Evolutionary conservation across 2,113 vertebrate species (phyloP).

Genomic region (Pollimyrus isidori): DNA sequence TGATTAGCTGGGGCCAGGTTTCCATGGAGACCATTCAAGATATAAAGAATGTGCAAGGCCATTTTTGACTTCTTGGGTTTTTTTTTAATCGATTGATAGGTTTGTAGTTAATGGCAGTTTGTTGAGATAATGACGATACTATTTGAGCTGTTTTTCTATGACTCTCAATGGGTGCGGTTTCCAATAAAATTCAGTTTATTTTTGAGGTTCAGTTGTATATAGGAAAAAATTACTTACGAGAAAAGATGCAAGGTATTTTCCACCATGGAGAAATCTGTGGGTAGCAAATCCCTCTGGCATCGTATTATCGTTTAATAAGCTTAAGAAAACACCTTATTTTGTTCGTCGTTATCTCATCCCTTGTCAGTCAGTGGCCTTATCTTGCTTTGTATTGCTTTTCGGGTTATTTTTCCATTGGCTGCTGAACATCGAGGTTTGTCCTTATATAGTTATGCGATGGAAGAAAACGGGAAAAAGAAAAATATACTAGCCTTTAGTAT

Average conservation of each 20-base stretch:
- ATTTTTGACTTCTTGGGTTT: neutral
- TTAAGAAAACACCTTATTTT: neutral
- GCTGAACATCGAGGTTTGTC: neutral
- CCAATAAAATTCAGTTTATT: neutral
- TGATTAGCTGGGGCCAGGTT: constrained; percentile 30
- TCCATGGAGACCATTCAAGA: constrained; percentile 31
- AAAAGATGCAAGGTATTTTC: neutral
- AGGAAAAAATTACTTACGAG: neutral
- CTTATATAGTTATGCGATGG: neutral
- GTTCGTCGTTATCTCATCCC: neutral
- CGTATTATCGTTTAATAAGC: neutral
- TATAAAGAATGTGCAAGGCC: neutral
- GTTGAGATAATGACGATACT: neutral
- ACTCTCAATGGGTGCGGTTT: neutral
- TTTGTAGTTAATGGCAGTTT: neutral
- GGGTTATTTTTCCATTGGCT: neutral
- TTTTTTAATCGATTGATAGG: constrained; percentile 1
- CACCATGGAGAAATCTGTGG: neutral
- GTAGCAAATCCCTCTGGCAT: neutral
- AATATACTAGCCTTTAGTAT: neutral
- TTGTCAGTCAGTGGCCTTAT: neutral
- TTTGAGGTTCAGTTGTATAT: neutral
- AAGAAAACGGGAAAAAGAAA: neutral
- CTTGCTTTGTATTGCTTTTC: neutral
- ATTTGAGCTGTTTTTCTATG: neutral